These are phyloP conservation scores for Taurulus bubalis DNA, from an alignment of 2,113 vertebrate genomes.

Conservation along the genomic window DNA sequence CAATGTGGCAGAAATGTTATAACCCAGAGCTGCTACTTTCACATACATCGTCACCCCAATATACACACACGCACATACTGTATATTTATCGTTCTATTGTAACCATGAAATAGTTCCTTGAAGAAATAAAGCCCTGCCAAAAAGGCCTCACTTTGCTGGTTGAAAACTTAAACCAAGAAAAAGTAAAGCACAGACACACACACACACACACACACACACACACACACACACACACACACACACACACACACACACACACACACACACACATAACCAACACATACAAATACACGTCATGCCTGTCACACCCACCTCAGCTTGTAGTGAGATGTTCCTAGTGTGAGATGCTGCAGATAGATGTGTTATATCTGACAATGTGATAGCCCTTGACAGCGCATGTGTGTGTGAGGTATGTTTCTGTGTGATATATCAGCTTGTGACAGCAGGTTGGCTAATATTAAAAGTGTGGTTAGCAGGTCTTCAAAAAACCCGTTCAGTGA, in stretches of 20 bases:
- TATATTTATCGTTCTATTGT: background rate
- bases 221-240: too few species aligned
- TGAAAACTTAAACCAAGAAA: conserved; percentile 23
- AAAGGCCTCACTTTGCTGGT: background rate
- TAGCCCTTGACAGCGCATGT: conserved; percentile 41
- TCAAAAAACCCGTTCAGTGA: conserved; percentile 65
- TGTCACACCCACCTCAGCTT: conserved; percentile 52
- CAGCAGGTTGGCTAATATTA: conserved; percentile 67
- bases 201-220: background rate
- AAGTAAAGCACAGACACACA: conserved; percentile 1
- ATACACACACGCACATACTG: background rate
- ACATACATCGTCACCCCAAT: background rate
- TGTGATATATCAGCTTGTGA: conserved; percentile 62
- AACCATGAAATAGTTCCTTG: background rate
- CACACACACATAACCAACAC: too few species aligned
- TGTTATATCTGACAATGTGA: conserved; percentile 64
- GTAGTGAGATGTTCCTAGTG: conserved; percentile 52
- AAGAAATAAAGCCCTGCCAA: background rate
- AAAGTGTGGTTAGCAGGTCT: conserved; percentile 70
- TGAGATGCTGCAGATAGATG: conserved; percentile 71
- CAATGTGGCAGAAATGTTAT: too few species aligned
- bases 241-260: background rate
- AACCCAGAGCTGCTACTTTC: background rate
- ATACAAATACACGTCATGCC: background rate
- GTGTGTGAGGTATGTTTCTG: conserved; percentile 21